Percentiles rank a stretch among this genome's conserved stretches.
These are phyloP conservation scores for Mylabris sibirica DNA, from an alignment of 2,888 invertebrate genomes.

Conservation along the genomic window DNA sequence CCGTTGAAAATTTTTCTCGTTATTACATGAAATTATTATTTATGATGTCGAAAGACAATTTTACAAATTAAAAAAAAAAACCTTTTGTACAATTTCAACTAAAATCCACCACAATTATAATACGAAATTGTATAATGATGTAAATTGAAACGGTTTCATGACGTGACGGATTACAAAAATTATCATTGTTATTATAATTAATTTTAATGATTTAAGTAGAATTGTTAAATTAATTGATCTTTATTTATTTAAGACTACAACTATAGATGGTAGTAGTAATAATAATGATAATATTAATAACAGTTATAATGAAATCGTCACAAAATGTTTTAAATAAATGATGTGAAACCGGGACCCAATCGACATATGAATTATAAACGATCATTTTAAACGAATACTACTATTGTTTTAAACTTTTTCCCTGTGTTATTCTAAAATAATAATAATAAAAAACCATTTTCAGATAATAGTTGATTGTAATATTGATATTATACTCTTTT, in stretches of 20 bases:
- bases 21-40: conserved; percentile 20
- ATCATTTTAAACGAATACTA: not conserved
- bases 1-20: conserved; percentile 1
- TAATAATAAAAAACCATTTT: not conserved
- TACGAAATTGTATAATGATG: conserved; percentile 31
- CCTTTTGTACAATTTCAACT: conserved; percentile 10
- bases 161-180: conserved; percentile 33
- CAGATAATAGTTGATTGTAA: not conserved
- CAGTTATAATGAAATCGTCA: conserved; percentile 11
- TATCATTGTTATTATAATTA: conserved; percentile 35
- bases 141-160: conserved; percentile 32
- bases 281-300: conserved; percentile 19
- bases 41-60: conserved; percentile 23
- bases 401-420: conserved; percentile 3
- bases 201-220: conserved; percentile 34
- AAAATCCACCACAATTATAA: conserved; percentile 24
- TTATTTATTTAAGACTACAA: conserved; percentile 22
- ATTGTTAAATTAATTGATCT: conserved; percentile 35
- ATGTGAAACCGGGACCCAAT: conserved; percentile 25
- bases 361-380: conserved; percentile 28
- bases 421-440: not conserved
- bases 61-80: conserved; percentile 13
- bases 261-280: conserved; percentile 28
- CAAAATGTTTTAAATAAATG: conserved; percentile 27
- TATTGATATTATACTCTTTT: not conserved